Evolutionary conservation across 1,140 invertebrate genomes (phyloP).

Genomic region (Hetaerina americana): DNA sequence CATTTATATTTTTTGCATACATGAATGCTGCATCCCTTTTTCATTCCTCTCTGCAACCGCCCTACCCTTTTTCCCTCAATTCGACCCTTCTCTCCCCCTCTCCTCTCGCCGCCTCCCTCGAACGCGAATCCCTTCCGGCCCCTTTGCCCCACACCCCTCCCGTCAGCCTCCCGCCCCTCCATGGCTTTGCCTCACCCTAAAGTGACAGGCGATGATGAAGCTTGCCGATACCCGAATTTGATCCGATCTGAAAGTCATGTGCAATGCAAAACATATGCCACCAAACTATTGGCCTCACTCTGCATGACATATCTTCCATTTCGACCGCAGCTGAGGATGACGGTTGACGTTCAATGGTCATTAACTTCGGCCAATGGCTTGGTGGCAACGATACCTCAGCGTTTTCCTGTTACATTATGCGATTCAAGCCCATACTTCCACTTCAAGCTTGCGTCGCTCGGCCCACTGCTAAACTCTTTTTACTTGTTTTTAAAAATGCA

Average conservation of each 20-base stretch:
- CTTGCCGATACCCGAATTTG: neutral
- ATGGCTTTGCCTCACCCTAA: neutral
- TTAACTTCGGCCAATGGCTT: no score
- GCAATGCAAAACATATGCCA: neutral
- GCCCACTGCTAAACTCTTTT: no score
- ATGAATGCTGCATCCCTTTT: neutral
- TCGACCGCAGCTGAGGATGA: neutral
- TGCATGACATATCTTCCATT: neutral
- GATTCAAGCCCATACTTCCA: no score
- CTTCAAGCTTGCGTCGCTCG: no score
- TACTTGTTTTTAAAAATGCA: no score
- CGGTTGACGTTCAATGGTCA: neutral
- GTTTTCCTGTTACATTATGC: no score
- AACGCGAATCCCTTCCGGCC: no score
- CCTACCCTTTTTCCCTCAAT: neutral
- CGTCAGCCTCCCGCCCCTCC: neutral
- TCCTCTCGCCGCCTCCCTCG: no score
- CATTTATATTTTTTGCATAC: neutral
- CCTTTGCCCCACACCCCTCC: no score
- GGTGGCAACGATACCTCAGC: no score
- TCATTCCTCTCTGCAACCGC: neutral
- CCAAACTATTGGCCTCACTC: neutral
- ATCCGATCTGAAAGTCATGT: neutral
- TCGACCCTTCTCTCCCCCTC: no score
- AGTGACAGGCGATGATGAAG: neutral